These are phyloP conservation scores for Bathynomus jamesi DNA, from an alignment of 1,140 invertebrate species.

Conservation along the genomic window DNA sequence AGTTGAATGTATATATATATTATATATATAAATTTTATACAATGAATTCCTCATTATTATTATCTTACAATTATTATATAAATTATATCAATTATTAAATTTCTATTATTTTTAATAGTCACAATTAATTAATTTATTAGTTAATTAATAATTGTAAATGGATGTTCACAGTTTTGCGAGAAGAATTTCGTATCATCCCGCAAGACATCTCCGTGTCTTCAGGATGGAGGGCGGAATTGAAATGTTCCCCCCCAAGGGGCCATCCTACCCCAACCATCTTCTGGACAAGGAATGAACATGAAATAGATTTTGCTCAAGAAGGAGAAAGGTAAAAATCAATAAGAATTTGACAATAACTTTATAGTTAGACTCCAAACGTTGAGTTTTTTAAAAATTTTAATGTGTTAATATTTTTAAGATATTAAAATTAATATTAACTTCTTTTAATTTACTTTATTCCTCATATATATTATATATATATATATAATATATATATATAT, in stretches of 20 bases:
- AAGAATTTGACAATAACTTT: too few relatives aligned
- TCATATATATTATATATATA: neutral
- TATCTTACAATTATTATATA: neutral
- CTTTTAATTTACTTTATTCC: neutral
- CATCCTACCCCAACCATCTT: conserved; percentile 9
- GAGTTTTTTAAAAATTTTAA: too few relatives aligned
- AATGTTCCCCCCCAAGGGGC: conserved; percentile 10
- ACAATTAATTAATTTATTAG: too few relatives aligned
- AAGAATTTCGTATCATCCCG: conserved; percentile 4
- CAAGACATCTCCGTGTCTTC: conserved; percentile 6
- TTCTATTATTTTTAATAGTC: neutral
- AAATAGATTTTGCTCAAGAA: conserved; percentile 3
- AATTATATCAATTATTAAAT: neutral
- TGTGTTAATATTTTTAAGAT: too few relatives aligned
- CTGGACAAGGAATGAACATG: conserved; percentile 9
- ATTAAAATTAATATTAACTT: too few relatives aligned
- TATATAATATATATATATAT: neutral
- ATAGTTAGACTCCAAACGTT: too few relatives aligned
- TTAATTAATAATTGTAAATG: too few relatives aligned
- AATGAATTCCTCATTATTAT: neutral
- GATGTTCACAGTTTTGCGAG: conserved; percentile 10
- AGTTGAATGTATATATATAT: neutral
- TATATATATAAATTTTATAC: neutral
- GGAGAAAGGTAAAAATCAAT: conserved; percentile 10
- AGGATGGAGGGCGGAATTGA: conserved; percentile 4